phyloP scores from a whole-genome alignment of 2,888 invertebrate species.

The Xylophagus ater region DNA sequence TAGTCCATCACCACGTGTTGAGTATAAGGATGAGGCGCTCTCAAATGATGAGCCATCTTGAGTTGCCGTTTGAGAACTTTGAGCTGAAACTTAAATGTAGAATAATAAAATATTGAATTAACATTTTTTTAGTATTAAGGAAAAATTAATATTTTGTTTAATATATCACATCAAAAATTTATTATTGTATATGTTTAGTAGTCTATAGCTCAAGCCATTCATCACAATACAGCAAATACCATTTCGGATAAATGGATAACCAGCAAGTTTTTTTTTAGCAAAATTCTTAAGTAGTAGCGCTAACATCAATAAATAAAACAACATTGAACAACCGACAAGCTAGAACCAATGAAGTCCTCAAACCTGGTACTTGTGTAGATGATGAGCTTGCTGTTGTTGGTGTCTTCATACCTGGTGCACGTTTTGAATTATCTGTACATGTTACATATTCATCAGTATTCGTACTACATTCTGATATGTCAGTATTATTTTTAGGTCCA shows the following conservation, averaged over 20 bases:
- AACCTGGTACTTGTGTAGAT: slow-evolving; percentile 41
- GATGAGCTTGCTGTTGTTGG: slow-evolving; percentile 39
- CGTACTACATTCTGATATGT: slow-evolving; percentile 77
- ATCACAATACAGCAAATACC: slow-evolving; percentile 37
- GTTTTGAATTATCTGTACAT: slow-evolving; percentile 65
- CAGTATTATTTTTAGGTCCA: slow-evolving; percentile 55
- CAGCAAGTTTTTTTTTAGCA: not conserved
- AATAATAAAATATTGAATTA: too few relatives aligned
- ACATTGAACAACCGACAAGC: slow-evolving; percentile 10
- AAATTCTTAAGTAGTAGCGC: slow-evolving; percentile 5
- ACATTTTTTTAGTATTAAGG: too few relatives aligned
- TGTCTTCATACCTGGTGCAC: slow-evolving; percentile 44
- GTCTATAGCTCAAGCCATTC: slow-evolving; percentile 26
- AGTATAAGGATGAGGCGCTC: slow-evolving; percentile 72
- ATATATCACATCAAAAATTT: too few relatives aligned
- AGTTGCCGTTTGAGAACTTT: slow-evolving; percentile 44
- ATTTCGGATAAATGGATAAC: slow-evolving; percentile 16
- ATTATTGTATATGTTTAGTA: too few relatives aligned
- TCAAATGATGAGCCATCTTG: slow-evolving; percentile 80
- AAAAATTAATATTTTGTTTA: too few relatives aligned
- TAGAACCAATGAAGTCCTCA: slow-evolving; percentile 20
- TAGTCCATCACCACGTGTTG: slow-evolving; percentile 58
- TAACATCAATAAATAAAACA: slow-evolving; percentile 10
- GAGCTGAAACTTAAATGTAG: slow-evolving; percentile 35
- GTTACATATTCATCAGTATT: slow-evolving; percentile 79